Evolutionary conservation across 30 jellyfish, hydroid and myxozoan species (phyloP).

Genomic region (Aurelia sp.): DNA sequence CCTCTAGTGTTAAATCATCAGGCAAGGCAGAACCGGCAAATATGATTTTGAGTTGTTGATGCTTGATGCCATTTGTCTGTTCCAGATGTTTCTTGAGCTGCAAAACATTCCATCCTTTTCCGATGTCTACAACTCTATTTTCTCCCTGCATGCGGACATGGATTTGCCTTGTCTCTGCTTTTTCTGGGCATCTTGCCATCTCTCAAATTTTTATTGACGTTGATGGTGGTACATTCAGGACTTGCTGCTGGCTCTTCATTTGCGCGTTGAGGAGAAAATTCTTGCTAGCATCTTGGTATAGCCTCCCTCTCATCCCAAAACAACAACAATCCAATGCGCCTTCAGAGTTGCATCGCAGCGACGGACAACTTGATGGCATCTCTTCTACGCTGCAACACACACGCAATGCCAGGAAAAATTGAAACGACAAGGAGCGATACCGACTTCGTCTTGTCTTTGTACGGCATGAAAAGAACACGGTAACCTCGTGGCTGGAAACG

Average conservation of each 20-base stretch:
- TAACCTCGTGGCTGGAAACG: no score
- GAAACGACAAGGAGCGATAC: no score
- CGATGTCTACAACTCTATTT: slow-evolving; percentile 37
- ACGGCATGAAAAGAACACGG: no score
- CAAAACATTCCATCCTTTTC: slow-evolving; percentile 40
- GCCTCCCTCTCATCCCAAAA: neutral
- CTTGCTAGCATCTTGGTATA: neutral
- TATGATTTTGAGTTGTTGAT: slow-evolving; percentile 48
- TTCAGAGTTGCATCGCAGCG: no score
- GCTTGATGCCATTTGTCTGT: slow-evolving; percentile 12
- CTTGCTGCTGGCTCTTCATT: no score
- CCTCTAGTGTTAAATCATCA: slow-evolving; percentile 57
- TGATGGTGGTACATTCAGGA: no score
- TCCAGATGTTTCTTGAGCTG: slow-evolving; percentile 51
- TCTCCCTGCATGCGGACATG: slow-evolving; percentile 68
- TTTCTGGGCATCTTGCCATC: neutral
- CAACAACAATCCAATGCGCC: neutral
- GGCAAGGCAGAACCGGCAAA: slow-evolving; percentile 78
- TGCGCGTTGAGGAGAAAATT: neutral
- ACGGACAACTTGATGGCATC: no score
- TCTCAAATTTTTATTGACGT: no score
- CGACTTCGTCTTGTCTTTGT: no score
- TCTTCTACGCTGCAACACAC: no score
- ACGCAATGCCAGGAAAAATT: no score
- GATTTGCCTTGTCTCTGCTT: neutral